phyloP scores from a whole-genome alignment of 2,797 vertebrate genomes.

The Vireo griseus region DNA sequence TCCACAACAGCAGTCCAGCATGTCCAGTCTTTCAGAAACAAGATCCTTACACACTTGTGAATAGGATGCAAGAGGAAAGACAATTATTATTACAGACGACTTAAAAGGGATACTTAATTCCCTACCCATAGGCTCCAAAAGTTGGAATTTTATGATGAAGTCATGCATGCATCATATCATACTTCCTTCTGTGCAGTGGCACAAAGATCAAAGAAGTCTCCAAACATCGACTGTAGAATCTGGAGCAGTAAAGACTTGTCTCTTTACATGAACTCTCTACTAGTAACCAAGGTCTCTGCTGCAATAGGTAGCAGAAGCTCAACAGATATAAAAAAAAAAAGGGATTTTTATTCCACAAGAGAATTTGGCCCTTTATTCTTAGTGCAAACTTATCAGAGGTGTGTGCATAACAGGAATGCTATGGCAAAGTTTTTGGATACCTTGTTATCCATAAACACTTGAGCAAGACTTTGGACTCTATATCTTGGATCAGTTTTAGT shows the following conservation, averaged over 20 bases:
- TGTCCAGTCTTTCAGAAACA: not conserved
- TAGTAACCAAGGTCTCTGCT: not conserved
- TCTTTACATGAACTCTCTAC: not conserved
- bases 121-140: not conserved
- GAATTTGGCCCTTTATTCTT: not conserved
- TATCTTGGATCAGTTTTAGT: not conserved
- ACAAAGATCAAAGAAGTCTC: not conserved
- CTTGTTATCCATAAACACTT: not conserved
- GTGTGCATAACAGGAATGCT: not conserved
- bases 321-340: not conserved
- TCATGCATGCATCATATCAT: not conserved
- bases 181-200: not conserved
- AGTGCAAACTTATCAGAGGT: not conserved
- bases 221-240: not conserved
- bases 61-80: not conserved
- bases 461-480: slow-evolving; percentile 12
- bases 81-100: not conserved
- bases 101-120: not conserved
- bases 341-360: not conserved
- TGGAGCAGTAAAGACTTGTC: not conserved
- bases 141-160: not conserved
- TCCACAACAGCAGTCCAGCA: not conserved
- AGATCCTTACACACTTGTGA: not conserved
- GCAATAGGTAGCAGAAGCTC: not conserved
- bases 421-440: not conserved